Evolutionary conservation across 2,113 vertebrate species (phyloP).

Genomic region (Thymallus thymallus): DNA sequence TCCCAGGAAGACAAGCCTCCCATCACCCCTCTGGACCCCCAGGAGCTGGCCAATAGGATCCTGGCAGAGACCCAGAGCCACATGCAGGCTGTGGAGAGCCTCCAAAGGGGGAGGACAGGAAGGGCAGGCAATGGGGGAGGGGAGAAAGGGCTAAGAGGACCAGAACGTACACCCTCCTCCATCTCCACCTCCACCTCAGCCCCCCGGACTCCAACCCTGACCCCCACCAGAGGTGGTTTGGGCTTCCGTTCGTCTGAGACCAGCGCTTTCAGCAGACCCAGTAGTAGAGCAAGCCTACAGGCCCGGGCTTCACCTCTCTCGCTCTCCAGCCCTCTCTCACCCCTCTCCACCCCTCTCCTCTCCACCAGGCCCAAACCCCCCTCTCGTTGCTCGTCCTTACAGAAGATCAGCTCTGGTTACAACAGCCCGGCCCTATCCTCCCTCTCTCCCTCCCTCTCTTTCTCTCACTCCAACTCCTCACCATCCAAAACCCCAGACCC

Average conservation of each 20-base stretch:
- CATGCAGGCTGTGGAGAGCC: slow-evolving; percentile 87
- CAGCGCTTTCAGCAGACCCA: slow-evolving; percentile 87
- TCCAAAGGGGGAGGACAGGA: slow-evolving; percentile 77
- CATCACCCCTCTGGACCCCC: slow-evolving; percentile 78
- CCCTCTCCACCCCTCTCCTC: slow-evolving; percentile 17
- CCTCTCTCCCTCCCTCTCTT: slow-evolving; percentile 63
- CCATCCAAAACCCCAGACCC: slow-evolving; percentile 67
- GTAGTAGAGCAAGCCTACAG: slow-evolving; percentile 76
- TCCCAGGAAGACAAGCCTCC: slow-evolving; percentile 85
- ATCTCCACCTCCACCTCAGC: slow-evolving; percentile 47
- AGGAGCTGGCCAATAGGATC: slow-evolving; percentile 91
- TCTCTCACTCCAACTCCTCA: slow-evolving; percentile 38
- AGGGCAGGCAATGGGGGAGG: slow-evolving; percentile 20
- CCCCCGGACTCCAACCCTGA: slow-evolving; percentile 53
- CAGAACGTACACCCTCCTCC: background rate
- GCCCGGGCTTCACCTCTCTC: slow-evolving; percentile 75
- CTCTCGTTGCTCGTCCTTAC: slow-evolving; percentile 85
- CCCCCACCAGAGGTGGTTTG: slow-evolving; percentile 54
- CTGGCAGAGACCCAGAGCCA: slow-evolving; percentile 93
- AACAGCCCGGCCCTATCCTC: slow-evolving; percentile 78
- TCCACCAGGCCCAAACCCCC: slow-evolving; percentile 82
- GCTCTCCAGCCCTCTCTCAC: slow-evolving; percentile 20
- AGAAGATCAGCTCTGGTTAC: slow-evolving; percentile 85
- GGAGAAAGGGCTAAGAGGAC: slow-evolving; percentile 17
- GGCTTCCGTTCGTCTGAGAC: slow-evolving; percentile 86